phyloP scores from a whole-genome alignment of 2,888 invertebrate genomes.

The Erebia ligea region DNA sequence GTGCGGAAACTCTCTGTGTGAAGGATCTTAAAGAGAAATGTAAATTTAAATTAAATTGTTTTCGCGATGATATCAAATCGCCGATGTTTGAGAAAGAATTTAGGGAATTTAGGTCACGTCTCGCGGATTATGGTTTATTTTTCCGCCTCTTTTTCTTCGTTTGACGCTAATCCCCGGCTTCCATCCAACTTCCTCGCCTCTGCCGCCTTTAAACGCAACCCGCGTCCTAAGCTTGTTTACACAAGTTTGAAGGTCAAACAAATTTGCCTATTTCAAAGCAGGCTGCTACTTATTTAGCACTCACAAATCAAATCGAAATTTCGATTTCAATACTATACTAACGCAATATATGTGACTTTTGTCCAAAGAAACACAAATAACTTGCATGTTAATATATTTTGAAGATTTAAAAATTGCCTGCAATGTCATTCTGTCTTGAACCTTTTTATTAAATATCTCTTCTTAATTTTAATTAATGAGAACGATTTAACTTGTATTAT shows the following conservation, averaged over 20 bases:
- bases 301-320: neutral
- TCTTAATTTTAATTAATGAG: too few species aligned
- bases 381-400: neutral
- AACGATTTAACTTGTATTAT: too few species aligned
- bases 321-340: neutral
- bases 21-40: conserved; percentile 59
- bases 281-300: neutral
- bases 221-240: conserved; percentile 48
- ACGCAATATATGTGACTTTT: neutral
- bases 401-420: neutral
- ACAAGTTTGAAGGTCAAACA: conserved; percentile 59
- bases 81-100: conserved; percentile 77
- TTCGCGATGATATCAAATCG: conserved; percentile 77
- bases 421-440: neutral
- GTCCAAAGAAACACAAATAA: neutral
- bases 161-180: conserved; percentile 78
- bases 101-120: conserved; percentile 81
- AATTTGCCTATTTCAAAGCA: conserved; percentile 14
- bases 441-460: too few species aligned
- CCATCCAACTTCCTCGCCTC: conserved; percentile 64
- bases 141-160: conserved; percentile 80
- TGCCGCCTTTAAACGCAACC: conserved; percentile 44
- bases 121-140: conserved; percentile 79
- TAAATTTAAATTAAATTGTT: conserved; percentile 75
- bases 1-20: too few species aligned